Conservation (phyloP, 2,797 vertebrate genomes). For the Glyptemys insculpta region DNA sequence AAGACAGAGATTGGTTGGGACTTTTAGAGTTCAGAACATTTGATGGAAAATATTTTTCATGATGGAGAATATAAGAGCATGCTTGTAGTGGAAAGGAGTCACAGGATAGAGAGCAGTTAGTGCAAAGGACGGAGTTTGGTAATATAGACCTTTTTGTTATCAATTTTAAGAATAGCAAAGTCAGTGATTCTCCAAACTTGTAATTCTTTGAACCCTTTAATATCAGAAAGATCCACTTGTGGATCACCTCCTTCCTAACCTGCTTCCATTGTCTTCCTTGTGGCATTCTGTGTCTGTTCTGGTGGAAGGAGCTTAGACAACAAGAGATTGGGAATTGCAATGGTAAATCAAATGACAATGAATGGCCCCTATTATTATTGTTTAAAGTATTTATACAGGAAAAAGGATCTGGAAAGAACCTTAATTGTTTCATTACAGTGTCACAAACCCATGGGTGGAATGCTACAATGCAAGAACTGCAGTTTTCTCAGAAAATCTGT, state of each 20-base stretch:
- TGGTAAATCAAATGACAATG: neutral
- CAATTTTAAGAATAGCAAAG: neutral
- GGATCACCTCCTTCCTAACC: neutral
- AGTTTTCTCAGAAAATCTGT: slow-evolving; percentile 33
- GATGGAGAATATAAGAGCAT: neutral
- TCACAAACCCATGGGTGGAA: neutral
- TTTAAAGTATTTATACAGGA: neutral
- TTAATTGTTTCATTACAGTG: neutral
- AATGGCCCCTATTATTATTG: neutral
- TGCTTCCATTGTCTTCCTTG: neutral
- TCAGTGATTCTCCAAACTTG: neutral
- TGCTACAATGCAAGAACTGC: neutral
- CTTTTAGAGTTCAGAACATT: neutral
- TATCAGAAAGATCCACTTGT: neutral
- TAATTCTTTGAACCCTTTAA: neutral
- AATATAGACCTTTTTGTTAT: neutral
- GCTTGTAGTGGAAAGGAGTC: neutral
- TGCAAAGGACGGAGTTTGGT: neutral
- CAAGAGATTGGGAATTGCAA: neutral
- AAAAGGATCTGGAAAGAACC: neutral
- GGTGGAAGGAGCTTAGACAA: neutral
- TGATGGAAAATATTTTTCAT: slow-evolving; percentile 8
- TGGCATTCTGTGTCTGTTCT: neutral
- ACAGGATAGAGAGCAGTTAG: neutral
- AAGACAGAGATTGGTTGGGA: rapidly evolving